Evolutionary conservation across 2,888 invertebrate species (phyloP), one percentile per base, ranked within the genome.

Genomic region (Podotricha telesiphe): DNA sequence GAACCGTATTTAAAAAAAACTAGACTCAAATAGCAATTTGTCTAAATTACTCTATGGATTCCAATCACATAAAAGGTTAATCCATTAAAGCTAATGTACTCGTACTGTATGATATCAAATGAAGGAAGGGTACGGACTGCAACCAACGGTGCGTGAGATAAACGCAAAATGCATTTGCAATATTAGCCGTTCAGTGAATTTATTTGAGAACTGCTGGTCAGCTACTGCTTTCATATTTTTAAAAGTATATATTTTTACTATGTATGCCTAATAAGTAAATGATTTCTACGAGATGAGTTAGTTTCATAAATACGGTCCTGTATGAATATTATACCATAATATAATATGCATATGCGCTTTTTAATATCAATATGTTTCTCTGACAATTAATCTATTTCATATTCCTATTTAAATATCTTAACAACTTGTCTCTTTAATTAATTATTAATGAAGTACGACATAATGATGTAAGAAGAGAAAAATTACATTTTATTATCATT

Each of bases 41-140:
- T 65, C 64, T 72, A 70, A 68, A 71, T 73, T 67, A 73, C 65
- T 69, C 61, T 47, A 67, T 53, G 53, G 40, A 53, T 61, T 67
- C 34, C 67, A 67, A 67, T 67, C 61, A 50, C 51, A 67, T 67
- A 67, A 67, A 67, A 67, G 83, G 86, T 80, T 87, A 91, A 91
- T 91, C 90, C 92, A 92, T 92, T 92, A 89, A 85, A 81, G 81
- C 80, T 83, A 86, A 86, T 86, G 84, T 82, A 82, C 80, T 79
- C 83, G 82, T 67, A 50, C 62, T 50, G 19, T 62, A 85, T 86
- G 83, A 83, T 85, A 87, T 83, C 85, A 83, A 81, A 71, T 69
- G 69, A 67, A 73, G 82, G 84, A 64, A 69, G 74, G 84, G 84
- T 62, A 86, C 84, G 75, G 77, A 77, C 70, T 79, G 62, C 59